Base-by-base conservation (phyloP, 1,140 invertebrate genomes). In the Lasioglossum albipes region DNA sequence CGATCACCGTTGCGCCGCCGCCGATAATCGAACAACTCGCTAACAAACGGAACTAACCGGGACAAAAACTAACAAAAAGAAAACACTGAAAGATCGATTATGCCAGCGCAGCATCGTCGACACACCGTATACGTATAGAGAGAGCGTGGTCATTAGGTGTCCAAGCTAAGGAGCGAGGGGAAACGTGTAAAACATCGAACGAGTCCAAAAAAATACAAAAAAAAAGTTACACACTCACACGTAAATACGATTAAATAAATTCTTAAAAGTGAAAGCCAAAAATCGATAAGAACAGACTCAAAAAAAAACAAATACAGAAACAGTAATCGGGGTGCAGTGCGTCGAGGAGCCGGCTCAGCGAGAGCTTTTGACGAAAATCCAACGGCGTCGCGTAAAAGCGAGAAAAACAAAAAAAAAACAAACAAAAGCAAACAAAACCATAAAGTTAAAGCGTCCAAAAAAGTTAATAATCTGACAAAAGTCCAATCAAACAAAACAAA, bases 81-180 rank as follows among this genome's bases (percentile, higher is more conserved):
- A 6, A 41, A 10, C 41, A 41, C 36, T 41, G 5, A 36, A 65
- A 41, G 57, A 59, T 59, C 57, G 57, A 59, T 59, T 59, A 64
- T 65, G 64, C 72, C 54, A 74, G 52, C 36, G 36, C 71, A 70
- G 42, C 71, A 65, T 41, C 72, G 59, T 79, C 74, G 52, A 74
- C 62, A 42, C 41, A 54, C 13, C 16, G 52, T 20, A 18, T 18
- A 54, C 74, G 18, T 70, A n/a, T 59, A 52, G 36, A 87, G 75
- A 73, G 74, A 76, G 79, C 82, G 57, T 68, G 68, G 73, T 59
- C 57, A 20, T 85, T 85, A 86, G 84, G 84, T 20, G 71, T 83
- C 69, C 84, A 66, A 79, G 73, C 75, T 86, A 85, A 85, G 85
- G 85, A 91, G 85, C 84, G 85, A 89, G 79, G 81, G 87, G 85